Conservation (phyloP, 2,113 vertebrate species). For the Ptyas mucosa region DNA sequence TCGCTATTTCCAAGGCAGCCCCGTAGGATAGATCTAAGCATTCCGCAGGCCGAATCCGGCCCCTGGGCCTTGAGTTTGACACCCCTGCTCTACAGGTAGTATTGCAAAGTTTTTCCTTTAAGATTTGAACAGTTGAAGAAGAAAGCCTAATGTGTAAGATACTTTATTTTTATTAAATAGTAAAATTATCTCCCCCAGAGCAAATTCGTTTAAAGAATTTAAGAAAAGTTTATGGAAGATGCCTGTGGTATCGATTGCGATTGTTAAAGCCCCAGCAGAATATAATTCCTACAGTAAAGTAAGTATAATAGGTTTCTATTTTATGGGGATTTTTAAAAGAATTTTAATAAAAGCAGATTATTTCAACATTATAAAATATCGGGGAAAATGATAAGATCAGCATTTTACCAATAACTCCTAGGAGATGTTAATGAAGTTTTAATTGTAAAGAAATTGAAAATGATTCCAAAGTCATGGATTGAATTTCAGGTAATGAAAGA, state of each 20-base stretch:
- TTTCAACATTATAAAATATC: background rate
- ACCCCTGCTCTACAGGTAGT: background rate
- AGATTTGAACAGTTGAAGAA: background rate
- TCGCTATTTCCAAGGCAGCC: no score
- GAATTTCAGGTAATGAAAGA: background rate
- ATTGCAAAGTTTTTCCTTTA: background rate
- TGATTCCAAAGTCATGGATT: background rate
- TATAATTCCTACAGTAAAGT: slow-evolving; percentile 93
- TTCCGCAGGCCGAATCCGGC: no score
- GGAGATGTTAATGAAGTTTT: background rate
- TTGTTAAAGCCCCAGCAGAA: slow-evolving; percentile 94
- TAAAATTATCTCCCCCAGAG: slow-evolving; percentile 69
- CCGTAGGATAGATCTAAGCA: no score
- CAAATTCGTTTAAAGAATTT: slow-evolving; percentile 95
- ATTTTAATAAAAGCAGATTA: background rate
- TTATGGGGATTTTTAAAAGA: background rate
- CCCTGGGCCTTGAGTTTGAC: no score
- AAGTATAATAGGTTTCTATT: slow-evolving; percentile 61
- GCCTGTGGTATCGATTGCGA: slow-evolving; percentile 93
- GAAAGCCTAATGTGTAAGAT: background rate
- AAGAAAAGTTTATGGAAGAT: slow-evolving; percentile 92
- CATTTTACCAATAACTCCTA: background rate
- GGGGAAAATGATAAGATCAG: no score
- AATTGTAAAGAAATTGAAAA: background rate
- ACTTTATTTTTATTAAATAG: background rate